A percentile compares a stretch with the other conserved stretches of the same genome.
Evolutionary conservation across 2,113 vertebrate species (phyloP).

Genomic region (Noturus placidus): DNA sequence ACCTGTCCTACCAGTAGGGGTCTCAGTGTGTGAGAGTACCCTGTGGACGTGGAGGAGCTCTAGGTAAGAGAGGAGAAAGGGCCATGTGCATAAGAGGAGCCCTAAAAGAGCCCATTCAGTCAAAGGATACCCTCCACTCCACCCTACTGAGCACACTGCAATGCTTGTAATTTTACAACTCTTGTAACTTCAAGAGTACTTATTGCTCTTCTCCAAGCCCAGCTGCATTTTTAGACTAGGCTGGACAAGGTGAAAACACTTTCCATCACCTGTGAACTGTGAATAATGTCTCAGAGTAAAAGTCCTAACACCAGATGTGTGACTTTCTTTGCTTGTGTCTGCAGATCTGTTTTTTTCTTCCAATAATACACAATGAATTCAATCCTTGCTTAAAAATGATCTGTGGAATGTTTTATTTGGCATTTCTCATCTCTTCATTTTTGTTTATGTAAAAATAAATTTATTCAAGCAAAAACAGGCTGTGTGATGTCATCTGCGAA

Average conservation of each 20-base stretch:
- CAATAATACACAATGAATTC: constrained; percentile 22
- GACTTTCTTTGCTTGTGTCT: not conserved
- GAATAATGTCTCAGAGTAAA: constrained; percentile 25
- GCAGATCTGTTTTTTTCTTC: not conserved
- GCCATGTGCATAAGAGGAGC: constrained; percentile 34
- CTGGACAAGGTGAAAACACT: constrained; percentile 50
- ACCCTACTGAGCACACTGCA: constrained; percentile 62
- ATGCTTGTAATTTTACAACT: constrained; percentile 57
- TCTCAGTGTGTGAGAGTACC: not conserved
- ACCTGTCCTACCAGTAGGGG: constrained; percentile 46
- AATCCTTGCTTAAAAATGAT: constrained; percentile 31
- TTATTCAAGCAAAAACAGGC: constrained; percentile 45
- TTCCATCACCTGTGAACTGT: constrained; percentile 50
- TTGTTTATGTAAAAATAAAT: constrained; percentile 31
- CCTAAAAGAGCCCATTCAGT: constrained; percentile 61
- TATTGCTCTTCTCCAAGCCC: constrained; percentile 25
- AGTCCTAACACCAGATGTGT: not conserved
- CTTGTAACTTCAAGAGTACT: constrained; percentile 53
- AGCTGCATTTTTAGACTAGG: constrained; percentile 47
- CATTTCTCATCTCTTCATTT: constrained; percentile 38
- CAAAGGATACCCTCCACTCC: constrained; percentile 46
- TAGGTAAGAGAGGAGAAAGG: constrained; percentile 53
- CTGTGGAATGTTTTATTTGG: constrained; percentile 61
- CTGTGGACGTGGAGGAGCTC: constrained; percentile 38
- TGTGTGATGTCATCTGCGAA: constrained; percentile 37